phyloP scores from a whole-genome alignment of 2,113 vertebrate species.

The Heloderma charlesbogerti region DNA sequence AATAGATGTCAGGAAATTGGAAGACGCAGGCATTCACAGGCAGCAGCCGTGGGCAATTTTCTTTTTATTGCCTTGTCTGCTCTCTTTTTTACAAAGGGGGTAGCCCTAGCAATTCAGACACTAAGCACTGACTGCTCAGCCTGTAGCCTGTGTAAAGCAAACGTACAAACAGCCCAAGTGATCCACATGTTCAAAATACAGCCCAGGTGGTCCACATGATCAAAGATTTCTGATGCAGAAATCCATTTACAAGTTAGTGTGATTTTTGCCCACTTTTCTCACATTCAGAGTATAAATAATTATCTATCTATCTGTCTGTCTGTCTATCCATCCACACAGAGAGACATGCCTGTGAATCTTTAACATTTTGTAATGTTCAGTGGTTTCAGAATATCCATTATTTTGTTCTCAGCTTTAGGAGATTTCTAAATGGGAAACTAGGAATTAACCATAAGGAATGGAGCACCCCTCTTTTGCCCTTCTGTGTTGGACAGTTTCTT shows the following conservation, averaged over 20 bases:
- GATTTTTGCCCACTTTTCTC: not conserved
- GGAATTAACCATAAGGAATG: not conserved
- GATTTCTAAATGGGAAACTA: not conserved
- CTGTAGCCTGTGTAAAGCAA: not conserved
- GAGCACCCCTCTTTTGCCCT: not conserved
- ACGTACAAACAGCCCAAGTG: not conserved
- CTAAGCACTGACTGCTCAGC: not conserved
- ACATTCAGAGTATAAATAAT: not conserved
- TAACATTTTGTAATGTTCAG: not conserved
- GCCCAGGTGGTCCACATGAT: not conserved
- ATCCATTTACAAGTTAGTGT: not conserved
- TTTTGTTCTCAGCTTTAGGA: not conserved
- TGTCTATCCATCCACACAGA: too few relatives aligned
- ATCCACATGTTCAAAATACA: not conserved
- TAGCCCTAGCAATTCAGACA: not conserved
- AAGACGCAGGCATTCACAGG: not conserved
- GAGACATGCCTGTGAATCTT: not conserved
- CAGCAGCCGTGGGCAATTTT: slow-evolving; percentile 6
- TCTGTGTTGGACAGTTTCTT: not conserved
- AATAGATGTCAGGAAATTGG: not conserved
- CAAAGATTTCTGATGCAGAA: not conserved
- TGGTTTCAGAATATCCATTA: not conserved
- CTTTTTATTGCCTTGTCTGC: not conserved
- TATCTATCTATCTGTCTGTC: too few relatives aligned
- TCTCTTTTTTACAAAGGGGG: not conserved